Evolutionary conservation across 2,888 invertebrate species (phyloP).

Genomic region (Falcaria lacertinaria): DNA sequence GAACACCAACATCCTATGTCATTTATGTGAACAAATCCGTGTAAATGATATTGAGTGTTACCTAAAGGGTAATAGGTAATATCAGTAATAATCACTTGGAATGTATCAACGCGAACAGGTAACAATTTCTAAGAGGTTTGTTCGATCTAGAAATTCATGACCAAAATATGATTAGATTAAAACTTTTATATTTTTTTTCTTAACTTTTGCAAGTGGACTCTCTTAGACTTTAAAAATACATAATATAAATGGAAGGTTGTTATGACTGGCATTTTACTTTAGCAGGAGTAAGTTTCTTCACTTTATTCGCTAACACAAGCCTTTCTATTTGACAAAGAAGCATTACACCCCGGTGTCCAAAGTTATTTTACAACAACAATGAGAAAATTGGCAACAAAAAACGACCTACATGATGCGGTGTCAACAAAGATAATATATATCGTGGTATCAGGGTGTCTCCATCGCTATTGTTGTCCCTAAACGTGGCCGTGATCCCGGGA

Average conservation of each 20-base stretch:
- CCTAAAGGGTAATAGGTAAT: no score
- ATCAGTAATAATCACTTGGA: no score
- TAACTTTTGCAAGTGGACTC: no score
- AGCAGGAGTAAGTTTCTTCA: no score
- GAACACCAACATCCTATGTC: neutral
- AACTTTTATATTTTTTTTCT: no score
- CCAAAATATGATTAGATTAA: no score
- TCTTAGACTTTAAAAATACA: no score
- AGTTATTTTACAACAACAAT: constrained; percentile 61
- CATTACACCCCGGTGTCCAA: constrained; percentile 33
- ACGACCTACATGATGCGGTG: constrained; percentile 70
- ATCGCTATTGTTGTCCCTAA: constrained; percentile 68
- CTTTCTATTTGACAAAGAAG: constrained; percentile 29
- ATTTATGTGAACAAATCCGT: neutral
- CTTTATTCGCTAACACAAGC: constrained; percentile 18
- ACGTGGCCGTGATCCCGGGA: constrained; percentile 64
- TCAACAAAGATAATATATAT: constrained; percentile 74
- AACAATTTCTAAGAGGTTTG: no score
- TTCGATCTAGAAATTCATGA: no score
- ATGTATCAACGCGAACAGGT: no score
- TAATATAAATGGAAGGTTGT: no score
- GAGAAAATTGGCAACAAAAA: constrained; percentile 66
- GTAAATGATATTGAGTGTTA: neutral
- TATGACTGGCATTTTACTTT: no score
- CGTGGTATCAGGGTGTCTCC: constrained; percentile 64